Evolutionary conservation across 2,888 invertebrate genomes (phyloP).

Genomic region (Myathropa florea): DNA sequence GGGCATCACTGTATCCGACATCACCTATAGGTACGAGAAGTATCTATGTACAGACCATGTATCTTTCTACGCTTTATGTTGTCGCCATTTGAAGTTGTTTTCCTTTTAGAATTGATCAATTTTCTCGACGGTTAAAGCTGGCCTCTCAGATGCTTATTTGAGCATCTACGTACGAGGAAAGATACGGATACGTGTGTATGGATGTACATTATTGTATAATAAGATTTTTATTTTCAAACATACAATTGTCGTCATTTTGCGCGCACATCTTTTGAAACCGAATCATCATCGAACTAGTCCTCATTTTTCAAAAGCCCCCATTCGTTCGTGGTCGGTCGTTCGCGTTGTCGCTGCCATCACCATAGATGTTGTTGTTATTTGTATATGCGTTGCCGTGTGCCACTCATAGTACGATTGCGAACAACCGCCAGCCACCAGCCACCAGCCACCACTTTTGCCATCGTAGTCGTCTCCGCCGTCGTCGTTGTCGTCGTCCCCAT

Average conservation of each 20-base stretch:
- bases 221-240: constrained; percentile 11
- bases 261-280: constrained; percentile 49
- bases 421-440: constrained; percentile 2
- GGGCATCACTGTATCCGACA: background rate
- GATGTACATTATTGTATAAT: background rate
- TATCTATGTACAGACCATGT: background rate
- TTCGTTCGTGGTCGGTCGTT: constrained; percentile 7
- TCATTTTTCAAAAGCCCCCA: constrained; percentile 56
- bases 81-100: constrained; percentile 34
- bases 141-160: constrained; percentile 14
- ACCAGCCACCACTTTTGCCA: constrained; percentile 37
- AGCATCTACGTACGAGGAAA: background rate
- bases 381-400: constrained; percentile 67
- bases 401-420: constrained; percentile 67
- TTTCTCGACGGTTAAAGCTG: constrained; percentile 13
- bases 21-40: background rate
- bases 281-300: constrained; percentile 66
- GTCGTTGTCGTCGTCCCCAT: background rate
- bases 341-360: background rate
- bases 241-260: constrained; percentile 48
- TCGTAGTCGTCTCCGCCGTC: background rate
- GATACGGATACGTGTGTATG: background rate
- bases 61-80: background rate
- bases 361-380: constrained; percentile 44
- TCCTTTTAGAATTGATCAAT: background rate